Base-by-base conservation (phyloP, 2,113 vertebrate genomes). In the Tamias sibiricus region DNA sequence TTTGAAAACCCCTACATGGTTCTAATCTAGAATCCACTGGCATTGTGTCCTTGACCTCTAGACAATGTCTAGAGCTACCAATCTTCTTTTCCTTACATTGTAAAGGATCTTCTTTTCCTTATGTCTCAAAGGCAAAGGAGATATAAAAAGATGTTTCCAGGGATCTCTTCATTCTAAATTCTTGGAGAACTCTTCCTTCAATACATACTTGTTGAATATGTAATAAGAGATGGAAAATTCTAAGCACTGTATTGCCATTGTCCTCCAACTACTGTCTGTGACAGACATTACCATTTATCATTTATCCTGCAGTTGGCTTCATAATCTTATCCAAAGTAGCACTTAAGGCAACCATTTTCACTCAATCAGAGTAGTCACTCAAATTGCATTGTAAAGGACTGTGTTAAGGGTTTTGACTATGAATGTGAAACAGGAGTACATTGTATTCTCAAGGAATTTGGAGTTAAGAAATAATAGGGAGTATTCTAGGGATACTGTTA, bases 261-360 rank as follows among this genome's bases (percentile, higher is more conserved):
- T 49, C 8, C 42, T 35, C 11, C 2, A 28, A n/a, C 19, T 5
- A 68, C 28, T 76, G 30, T 20, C 30, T 8, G 35, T 44, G 22
- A 64, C 13, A 69, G 59, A 74, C 32, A 83, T 66, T 88, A 74
- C 57, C 26, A 87, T n/a, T n/a, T n/a, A n/a, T n/a, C n/a, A n/a
- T n/a, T n/a, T 87, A 49, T 84, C 4, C 24, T 86, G 40, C 90
- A 91, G 17, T 32, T 54, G 24, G 19, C 32, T 40, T 82, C 22
- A 9, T 62, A 69, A 47, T 83, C 32, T 32, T 90, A 87, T 74
- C 47, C 47, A 86, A 86, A 52, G 87, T 79, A 91, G 8, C 37
- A 80, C 35, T 86, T 90, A 47, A 91, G 69, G 30, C 19, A 62
- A 35, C 35, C n/a, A 37, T 92, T 81, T 96, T 90, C 44, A 57